Evolutionary conservation across 2,797 vertebrate species (phyloP).

Genomic region (Myiotriccus ornatus): DNA sequence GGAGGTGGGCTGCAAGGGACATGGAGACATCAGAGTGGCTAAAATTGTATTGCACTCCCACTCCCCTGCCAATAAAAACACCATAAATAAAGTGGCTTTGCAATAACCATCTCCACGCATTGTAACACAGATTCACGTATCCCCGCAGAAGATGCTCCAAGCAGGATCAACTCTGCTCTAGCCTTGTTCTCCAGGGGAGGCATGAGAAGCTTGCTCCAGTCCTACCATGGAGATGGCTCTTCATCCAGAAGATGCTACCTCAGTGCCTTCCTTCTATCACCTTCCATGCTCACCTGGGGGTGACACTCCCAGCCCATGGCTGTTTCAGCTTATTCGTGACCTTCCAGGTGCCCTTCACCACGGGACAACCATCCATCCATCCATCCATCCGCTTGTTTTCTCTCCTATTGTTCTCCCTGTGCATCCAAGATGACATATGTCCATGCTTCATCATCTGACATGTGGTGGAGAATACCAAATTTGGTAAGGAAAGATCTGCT

Average conservation of each 20-base stretch:
- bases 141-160: constrained; percentile 40
- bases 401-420: not conserved
- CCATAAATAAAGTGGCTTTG: constrained; percentile 70
- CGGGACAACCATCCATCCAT: not conserved
- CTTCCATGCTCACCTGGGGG: not conserved
- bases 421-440: not conserved
- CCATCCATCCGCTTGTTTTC: not conserved
- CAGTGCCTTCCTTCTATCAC: not conserved
- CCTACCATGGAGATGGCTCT: not conserved
- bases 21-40: constrained; percentile 61
- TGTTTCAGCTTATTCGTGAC: not conserved
- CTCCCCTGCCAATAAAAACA: constrained; percentile 67
- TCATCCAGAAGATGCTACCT: not conserved
- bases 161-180: constrained; percentile 20
- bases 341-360: not conserved
- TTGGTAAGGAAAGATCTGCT: not conserved
- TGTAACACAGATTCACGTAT: constrained; percentile 31
- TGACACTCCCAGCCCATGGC: rapidly evolving
- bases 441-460: not conserved
- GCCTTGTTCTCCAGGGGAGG: not conserved
- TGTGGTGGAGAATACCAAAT: not conserved
- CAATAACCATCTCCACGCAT: constrained; percentile 52
- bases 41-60: constrained; percentile 71
- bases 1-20: constrained; percentile 63
- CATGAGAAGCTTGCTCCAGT: not conserved